Evolutionary conservation across 2,888 invertebrate genomes (phyloP), one percentile per base, ranked within the genome.

Genomic region (Choreutis nemorana): DNA sequence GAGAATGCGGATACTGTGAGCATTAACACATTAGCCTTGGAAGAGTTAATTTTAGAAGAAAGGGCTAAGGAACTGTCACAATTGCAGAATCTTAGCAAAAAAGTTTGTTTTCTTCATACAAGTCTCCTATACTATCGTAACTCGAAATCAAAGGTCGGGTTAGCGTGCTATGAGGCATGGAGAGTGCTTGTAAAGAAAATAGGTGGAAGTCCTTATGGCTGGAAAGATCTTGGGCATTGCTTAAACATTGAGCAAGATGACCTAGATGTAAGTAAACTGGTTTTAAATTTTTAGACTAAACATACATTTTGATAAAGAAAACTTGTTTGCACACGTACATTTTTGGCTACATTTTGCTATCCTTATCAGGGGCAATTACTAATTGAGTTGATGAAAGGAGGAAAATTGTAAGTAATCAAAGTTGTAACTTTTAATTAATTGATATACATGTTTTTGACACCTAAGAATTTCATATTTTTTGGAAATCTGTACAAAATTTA

Each of bases 121-220:
- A 66, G 66, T 42, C 40, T 77, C 28, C 38, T 78, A 11, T 78
- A 73, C 37, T 77, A 73, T 37, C 54, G 77, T 18, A 64, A 75
- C 39, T 40, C 59, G 2, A 66, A 66, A 33, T 58, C 72, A 4
- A 57, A 63, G 20, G 58, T 65, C 42, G 75, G 77, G 14, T 30
- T 50, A 27, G 55, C 56, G 5, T 73, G 75, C 36, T 70, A 68
- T 36, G 65, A 72, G 33, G 60, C 65, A 16, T 77, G 77, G 77
- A 62, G 53, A 37, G 61, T 51, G 2, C 37, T 77, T 10, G 50
- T 78, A 3, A 73, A 65, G 33, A 62, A 56, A 44, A 50, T 77
- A 3, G 75, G 75, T 13, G 75, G 77, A 2, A 57, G 68, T 8
- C 61, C 58, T 2, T 59, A 73, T 44, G 65, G 63, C 13, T 78